A percentile compares a stretch with the other conserved stretches of the same genome.
phyloP scores from a whole-genome alignment of 2,797 vertebrate species.

The Brachyalestes nurse region DNA sequence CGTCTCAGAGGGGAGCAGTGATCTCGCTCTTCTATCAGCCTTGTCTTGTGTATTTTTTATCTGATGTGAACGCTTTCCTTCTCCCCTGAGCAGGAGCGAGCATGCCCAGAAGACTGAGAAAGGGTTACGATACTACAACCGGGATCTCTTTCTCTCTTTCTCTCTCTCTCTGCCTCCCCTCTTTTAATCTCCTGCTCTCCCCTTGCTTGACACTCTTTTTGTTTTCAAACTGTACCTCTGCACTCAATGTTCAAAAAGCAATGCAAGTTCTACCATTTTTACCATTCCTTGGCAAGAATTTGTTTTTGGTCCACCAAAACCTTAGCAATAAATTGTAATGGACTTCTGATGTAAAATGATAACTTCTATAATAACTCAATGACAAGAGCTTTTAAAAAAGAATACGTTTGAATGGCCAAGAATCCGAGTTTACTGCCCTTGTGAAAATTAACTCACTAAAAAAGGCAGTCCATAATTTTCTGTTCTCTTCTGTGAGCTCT shows the following conservation, averaged over 20 bases:
- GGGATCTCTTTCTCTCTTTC: constrained; percentile 16
- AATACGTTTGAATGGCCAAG: background rate
- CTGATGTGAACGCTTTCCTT: constrained; percentile 71
- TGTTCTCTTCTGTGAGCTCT: constrained; percentile 10
- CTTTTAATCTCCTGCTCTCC: constrained; percentile 7
- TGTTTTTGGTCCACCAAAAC: background rate
- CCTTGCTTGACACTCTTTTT: constrained; percentile 18
- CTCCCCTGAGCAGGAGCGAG: constrained; percentile 70
- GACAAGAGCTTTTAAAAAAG: background rate
- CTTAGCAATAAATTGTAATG: constrained; percentile 17
- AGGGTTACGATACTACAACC: constrained; percentile 37
- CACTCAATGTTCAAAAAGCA: constrained; percentile 7
- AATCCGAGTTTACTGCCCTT: background rate
- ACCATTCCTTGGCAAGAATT: background rate
- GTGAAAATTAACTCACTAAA: background rate
- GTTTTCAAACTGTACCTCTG: constrained; percentile 22
- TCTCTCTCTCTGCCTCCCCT: constrained; percentile 4
- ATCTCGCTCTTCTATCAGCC: constrained; percentile 71
- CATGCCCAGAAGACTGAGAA: constrained; percentile 55
- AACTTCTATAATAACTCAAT: background rate
- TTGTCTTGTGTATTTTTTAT: constrained; percentile 75
- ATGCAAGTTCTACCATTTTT: constrained; percentile 11
- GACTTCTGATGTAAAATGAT: background rate
- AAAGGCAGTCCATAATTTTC: background rate
- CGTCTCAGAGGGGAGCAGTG: constrained; percentile 70